These are phyloP conservation scores for Nicator chloris DNA, from an alignment of 2,113 vertebrate genomes.

Conservation along the genomic window DNA sequence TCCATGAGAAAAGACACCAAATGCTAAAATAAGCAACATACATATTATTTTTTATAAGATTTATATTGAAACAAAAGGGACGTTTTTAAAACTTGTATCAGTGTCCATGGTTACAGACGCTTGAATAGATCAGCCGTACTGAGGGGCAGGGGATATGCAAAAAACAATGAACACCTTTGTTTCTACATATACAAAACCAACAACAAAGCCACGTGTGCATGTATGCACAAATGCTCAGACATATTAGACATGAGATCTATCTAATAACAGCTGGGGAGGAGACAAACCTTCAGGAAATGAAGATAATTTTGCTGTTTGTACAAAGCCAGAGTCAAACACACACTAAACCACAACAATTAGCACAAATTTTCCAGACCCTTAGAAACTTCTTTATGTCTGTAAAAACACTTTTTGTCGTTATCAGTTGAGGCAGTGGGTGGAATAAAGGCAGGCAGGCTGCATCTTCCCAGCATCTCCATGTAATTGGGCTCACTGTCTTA, in stretches of 20 bases:
- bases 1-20: not conserved
- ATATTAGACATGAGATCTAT: not conserved
- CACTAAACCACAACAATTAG: not conserved
- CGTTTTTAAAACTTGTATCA: not conserved
- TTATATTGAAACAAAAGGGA: not conserved
- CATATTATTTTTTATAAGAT: not conserved
- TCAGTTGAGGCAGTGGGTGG: not conserved
- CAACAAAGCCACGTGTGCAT: not conserved
- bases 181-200: not conserved
- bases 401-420: not conserved
- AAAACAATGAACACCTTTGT: not conserved
- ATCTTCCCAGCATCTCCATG: not conserved
- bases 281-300: not conserved
- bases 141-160: rapidly evolving
- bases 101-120: not conserved
- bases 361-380: not conserved
- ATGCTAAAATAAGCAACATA: not conserved
- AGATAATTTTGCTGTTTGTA: not conserved
- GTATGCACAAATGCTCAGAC: not conserved
- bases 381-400: not conserved
- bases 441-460: not conserved
- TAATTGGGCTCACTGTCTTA: not conserved
- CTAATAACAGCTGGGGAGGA: not conserved
- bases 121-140: not conserved
- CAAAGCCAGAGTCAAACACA: not conserved